Evolutionary conservation across 2,113 vertebrate genomes (phyloP).

Genomic region (Polyodon spathula): DNA sequence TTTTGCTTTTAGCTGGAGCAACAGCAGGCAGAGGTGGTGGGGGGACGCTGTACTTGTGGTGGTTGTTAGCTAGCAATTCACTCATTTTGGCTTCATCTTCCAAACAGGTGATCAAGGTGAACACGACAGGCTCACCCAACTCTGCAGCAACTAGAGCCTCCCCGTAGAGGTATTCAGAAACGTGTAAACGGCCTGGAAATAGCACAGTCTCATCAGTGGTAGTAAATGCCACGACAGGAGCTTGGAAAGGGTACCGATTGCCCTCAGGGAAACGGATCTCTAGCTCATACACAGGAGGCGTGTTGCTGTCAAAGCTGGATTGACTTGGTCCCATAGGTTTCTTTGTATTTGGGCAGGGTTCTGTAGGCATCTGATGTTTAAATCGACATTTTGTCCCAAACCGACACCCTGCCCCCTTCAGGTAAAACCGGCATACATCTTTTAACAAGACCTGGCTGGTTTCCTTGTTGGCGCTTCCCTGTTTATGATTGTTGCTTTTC

Average conservation of each 20-base stretch:
- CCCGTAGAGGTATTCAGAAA: conserved; percentile 77
- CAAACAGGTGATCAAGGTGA: conserved; percentile 73
- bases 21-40: conserved; percentile 45
- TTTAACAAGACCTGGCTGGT: conserved; percentile 19
- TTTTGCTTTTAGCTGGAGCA: conserved; percentile 32
- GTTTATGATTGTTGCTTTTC: conserved; percentile 36
- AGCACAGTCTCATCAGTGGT: conserved; percentile 73
- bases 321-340: conserved; percentile 36
- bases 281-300: conserved; percentile 72
- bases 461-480: conserved; percentile 20
- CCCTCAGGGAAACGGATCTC: conserved; percentile 80
- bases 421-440: conserved; percentile 74
- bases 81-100: conserved; percentile 72
- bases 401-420: conserved; percentile 70
- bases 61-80: conserved; percentile 56
- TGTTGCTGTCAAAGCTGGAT: conserved; percentile 56
- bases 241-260: conserved; percentile 82
- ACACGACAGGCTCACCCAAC: conserved; percentile 70
- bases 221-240: conserved; percentile 84
- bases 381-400: conserved; percentile 83
- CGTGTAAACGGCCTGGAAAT: conserved; percentile 67
- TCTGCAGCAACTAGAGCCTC: conserved; percentile 71
- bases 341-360: conserved; percentile 23
- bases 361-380: conserved; percentile 65
- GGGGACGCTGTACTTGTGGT: conserved; percentile 78